Percentiles rank a stretch among this genome's conserved stretches.
Evolutionary conservation across 2,797 vertebrate species (phyloP).

Genomic region (Anguilla anguilla): DNA sequence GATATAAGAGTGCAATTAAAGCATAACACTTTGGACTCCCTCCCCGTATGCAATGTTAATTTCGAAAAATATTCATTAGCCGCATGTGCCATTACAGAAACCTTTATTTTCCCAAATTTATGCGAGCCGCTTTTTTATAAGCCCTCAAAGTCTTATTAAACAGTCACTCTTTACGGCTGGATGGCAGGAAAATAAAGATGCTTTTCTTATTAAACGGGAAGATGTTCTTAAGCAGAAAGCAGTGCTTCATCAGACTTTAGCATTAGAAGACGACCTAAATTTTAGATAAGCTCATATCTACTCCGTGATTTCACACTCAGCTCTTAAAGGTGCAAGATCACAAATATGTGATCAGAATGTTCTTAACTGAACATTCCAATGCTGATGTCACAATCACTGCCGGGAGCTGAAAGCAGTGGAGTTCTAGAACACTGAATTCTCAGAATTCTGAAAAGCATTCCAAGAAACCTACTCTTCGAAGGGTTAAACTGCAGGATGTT

Average conservation of each 20-base stretch:
- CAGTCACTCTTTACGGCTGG: neutral
- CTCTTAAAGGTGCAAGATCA: neutral
- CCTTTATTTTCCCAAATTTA: neutral
- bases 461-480: no score
- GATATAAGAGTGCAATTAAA: neutral
- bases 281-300: no score
- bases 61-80: neutral
- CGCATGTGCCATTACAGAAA: neutral
- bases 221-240: neutral
- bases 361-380: no score
- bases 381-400: no score
- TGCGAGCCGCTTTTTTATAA: neutral
- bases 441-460: no score
- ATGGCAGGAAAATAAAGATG: neutral
- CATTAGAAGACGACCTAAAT: no score
- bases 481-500: neutral
- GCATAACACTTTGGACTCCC: neutral
- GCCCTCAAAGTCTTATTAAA: neutral
- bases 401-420: no score
- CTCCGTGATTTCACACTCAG: neutral
- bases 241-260: no score
- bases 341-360: neutral
- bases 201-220: neutral
- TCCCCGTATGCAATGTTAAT: neutral
- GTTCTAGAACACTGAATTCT: no score